Evolutionary conservation across 2,888 invertebrate species (phyloP).

Genomic region (Drosophila ustulata): DNA sequence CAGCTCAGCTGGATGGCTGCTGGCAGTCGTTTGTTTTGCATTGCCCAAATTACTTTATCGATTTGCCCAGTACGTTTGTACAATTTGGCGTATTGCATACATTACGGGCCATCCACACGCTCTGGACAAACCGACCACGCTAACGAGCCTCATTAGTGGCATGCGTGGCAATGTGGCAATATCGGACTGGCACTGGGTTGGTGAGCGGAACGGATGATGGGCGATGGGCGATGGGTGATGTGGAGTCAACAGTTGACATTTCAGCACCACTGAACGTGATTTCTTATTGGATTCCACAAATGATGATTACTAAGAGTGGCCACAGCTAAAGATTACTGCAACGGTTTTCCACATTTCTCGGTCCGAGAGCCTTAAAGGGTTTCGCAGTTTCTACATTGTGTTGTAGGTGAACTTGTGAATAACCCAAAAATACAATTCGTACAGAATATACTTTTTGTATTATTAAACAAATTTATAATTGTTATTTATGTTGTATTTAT

Average conservation of each 20-base stretch:
- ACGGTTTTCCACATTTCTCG: conserved; percentile 1
- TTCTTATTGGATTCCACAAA: conserved; percentile 50
- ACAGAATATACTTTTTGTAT: too few relatives aligned
- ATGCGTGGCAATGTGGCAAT: conserved; percentile 61
- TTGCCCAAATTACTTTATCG: conserved; percentile 78
- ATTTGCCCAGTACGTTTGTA: conserved; percentile 75
- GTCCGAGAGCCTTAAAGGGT: neutral
- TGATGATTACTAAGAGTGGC: conserved; percentile 37
- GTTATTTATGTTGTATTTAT: too few relatives aligned
- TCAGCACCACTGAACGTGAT: conserved; percentile 62
- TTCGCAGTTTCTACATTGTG: neutral
- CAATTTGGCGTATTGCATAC: conserved; percentile 78
- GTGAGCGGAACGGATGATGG: conserved; percentile 16
- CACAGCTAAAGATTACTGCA: conserved; percentile 1
- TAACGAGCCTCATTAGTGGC: conserved; percentile 80
- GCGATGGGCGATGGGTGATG: neutral
- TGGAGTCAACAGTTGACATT: conserved; percentile 49
- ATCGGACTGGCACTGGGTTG: conserved; percentile 4
- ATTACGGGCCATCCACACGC: conserved; percentile 45
- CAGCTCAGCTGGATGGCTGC: neutral
- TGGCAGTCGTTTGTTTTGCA: conserved; percentile 59
- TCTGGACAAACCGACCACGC: conserved; percentile 59
- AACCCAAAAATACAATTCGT: too few relatives aligned
- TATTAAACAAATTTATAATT: too few relatives aligned
- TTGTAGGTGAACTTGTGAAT: too few relatives aligned